Evolutionary conservation across 2,113 vertebrate genomes (phyloP), one percentile per base, ranked within the genome.

Genomic region (Clarias macrocephalus): DNA sequence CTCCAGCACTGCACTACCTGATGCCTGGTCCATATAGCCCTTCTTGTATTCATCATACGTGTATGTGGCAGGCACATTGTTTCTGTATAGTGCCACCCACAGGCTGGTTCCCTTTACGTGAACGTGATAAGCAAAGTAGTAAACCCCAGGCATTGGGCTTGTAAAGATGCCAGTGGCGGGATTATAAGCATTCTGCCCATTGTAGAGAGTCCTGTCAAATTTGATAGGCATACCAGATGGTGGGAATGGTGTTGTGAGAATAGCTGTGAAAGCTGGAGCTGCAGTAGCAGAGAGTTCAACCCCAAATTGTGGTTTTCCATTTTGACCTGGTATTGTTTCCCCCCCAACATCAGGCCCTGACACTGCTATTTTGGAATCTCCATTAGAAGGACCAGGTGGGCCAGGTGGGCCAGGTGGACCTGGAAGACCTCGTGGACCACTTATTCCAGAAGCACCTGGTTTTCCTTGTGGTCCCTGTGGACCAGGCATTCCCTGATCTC

Each of bases 11-110:
- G 98, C 98, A 80, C 98, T 99, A 23, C 98, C 98, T 0, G 98
- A 99, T 0, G 98, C 98, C 94, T 99, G 98, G 96, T 99, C 98
- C 96, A 99, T 96, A 93, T 98, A 98, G 88, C 98, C 98, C 91
- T 99, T 99, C 95, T 99, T 99, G 95, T 99, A 99, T 90, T 99
- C 98, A 0, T 99, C 98, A 2, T 99, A 99, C 88, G 98, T 99
- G 92, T 99, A 99, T 80, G 97, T 99, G 90, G 98, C 98, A 0
- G 98, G 98, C 92, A 99, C 97, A 92, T 99, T 99, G 97, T 99
- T 99, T 95, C 98, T 99, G 85, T 99, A 99, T 83, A 99, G 95
- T 0, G 98, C 98, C 95, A 99, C 98, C 98, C 98, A 99, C 84
- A 99, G 94, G 9, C 96, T 99, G 88, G 97, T 98, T 95, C 98